A percentile compares a stretch with the other conserved stretches of the same genome.
These are phyloP conservation scores for Myrmophylax atrothorax DNA, from an alignment of 2,113 vertebrate species.

Conservation along the genomic window DNA sequence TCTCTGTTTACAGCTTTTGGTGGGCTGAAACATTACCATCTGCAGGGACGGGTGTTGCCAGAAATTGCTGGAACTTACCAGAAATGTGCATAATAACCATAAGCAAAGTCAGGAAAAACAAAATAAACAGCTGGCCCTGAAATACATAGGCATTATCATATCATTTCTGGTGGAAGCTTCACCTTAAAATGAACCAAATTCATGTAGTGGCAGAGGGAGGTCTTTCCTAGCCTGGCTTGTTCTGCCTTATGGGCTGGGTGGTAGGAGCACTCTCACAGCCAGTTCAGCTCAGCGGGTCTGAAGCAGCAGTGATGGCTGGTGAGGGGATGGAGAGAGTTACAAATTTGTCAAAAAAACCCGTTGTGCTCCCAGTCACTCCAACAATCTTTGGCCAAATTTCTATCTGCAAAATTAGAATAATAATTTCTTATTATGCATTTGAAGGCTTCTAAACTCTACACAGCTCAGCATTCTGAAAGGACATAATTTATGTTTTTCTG, in stretches of 20 bases:
- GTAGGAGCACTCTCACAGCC: not conserved
- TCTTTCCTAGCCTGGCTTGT: not conserved
- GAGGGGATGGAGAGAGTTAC: not conserved
- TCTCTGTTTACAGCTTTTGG: not conserved
- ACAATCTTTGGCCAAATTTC: not conserved
- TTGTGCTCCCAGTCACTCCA: not conserved
- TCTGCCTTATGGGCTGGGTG: not conserved
- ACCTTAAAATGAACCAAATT: not conserved
- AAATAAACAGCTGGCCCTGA: not conserved
- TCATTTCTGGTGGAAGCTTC: not conserved
- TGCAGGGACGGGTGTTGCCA: not conserved
- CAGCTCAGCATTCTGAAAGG: not conserved
- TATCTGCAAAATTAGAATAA: not conserved
- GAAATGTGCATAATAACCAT: not conserved
- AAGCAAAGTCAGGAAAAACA: not conserved
- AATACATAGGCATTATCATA: accelerated
- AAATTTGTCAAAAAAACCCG: not conserved
- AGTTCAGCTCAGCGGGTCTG: not conserved
- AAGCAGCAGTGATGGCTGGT: not conserved
- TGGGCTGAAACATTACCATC: not conserved
- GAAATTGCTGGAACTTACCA: not conserved
- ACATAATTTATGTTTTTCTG: not conserved
- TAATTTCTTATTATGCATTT: not conserved
- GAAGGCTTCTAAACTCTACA: not conserved
- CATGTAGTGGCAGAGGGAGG: accelerated